Percentiles rank a stretch among this genome's conserved stretches.
Evolutionary conservation across 2,888 invertebrate species (phyloP).

Genomic region (Muschampia plurimacula): DNA sequence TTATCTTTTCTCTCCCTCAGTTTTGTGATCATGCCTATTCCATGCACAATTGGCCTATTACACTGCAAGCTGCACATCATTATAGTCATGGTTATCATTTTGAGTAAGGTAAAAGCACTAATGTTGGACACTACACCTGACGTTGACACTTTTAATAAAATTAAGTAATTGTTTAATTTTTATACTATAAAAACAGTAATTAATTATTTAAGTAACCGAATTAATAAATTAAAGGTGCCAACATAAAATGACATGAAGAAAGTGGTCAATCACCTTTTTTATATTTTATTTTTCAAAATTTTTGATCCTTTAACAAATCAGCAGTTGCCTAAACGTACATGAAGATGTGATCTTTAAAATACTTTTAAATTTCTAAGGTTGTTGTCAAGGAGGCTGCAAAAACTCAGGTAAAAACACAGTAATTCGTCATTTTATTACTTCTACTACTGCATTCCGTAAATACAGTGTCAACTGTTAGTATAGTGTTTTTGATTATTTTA

Average conservation of each 20-base stretch:
- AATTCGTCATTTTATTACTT: constrained; percentile 14
- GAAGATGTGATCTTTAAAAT: constrained; percentile 20
- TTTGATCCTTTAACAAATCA: background rate
- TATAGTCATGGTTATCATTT: background rate
- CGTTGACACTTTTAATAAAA: constrained; percentile 38
- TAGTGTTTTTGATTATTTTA: constrained; percentile 27
- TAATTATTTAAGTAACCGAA: background rate
- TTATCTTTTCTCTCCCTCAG: too few species aligned
- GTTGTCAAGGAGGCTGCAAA: constrained; percentile 40
- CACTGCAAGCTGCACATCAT: constrained; percentile 23
- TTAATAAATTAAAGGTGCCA: constrained; percentile 35
- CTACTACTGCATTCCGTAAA: constrained; percentile 31
- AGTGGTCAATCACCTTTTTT: constrained; percentile 1
- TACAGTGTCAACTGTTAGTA: constrained; percentile 39
- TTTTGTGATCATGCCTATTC: background rate
- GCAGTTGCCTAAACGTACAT: background rate
- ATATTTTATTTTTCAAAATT: constrained; percentile 15
- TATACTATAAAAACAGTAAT: background rate
- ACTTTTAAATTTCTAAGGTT: constrained; percentile 35
- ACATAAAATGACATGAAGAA: constrained; percentile 8
- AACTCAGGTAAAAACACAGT: constrained; percentile 31
- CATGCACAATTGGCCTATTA: constrained; percentile 21
- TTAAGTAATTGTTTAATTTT: background rate
- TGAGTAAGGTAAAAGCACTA: constrained; percentile 36
- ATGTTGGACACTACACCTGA: constrained; percentile 26